phyloP scores from a whole-genome alignment of 2,888 invertebrate species.

The Polyommatus iphigenia region DNA sequence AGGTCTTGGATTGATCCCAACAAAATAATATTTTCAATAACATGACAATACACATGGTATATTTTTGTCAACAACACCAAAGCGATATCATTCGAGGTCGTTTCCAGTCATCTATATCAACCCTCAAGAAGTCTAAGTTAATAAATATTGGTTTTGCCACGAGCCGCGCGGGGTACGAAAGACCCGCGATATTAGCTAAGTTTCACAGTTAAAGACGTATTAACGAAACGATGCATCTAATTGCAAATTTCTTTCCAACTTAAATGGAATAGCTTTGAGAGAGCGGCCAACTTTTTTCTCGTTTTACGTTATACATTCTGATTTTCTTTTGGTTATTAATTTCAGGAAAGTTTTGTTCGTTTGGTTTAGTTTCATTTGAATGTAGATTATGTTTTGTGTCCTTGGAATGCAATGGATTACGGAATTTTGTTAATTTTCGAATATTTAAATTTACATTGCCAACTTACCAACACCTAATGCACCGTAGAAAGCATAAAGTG shows the following conservation, averaged over 20 bases:
- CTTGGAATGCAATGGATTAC: no score
- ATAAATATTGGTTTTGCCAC: conserved; percentile 35
- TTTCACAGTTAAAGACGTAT: conserved; percentile 40
- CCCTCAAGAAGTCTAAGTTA: conserved; percentile 27
- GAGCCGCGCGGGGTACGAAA: conserved; percentile 37
- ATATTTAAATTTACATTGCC: no score
- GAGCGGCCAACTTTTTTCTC: conserved; percentile 34
- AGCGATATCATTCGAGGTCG: neutral
- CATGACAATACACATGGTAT: no score
- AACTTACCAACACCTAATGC: no score
- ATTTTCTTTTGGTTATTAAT: conserved; percentile 30
- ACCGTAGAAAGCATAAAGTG: no score
- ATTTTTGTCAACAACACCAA: neutral
- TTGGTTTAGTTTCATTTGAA: neutral
- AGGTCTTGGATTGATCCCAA: no score
- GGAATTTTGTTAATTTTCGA: no score
- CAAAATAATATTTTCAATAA: no score
- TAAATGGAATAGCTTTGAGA: conserved; percentile 38
- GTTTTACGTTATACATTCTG: conserved; percentile 30
- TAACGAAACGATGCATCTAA: conserved; percentile 44
- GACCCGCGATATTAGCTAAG: conserved; percentile 41
- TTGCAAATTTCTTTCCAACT: conserved; percentile 45
- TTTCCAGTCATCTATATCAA: conserved; percentile 15
- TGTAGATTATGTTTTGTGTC: neutral
- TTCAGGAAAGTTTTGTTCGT: neutral